Base-by-base conservation (phyloP, 2,888 invertebrate species). In the Lasioglossum villosulum region DNA sequence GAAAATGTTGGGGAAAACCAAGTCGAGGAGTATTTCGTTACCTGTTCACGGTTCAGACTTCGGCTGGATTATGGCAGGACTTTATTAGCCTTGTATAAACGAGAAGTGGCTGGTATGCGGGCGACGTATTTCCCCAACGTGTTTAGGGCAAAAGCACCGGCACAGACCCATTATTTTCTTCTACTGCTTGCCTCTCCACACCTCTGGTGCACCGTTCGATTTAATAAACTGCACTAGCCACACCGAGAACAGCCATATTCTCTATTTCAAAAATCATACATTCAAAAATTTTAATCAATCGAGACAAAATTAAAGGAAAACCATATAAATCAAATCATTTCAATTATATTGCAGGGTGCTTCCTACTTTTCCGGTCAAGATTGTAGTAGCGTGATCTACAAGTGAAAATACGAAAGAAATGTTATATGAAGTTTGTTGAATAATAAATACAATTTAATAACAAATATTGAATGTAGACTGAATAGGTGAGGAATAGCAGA, bases 41-140 rank as follows among this genome's bases (percentile, higher is more conserved):
- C 83, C 83, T 83, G 83, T 30, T 80, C 48, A 42, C 12, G 14
- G 39, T 56, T 14, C n/a, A n/a, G 23, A 39, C 68, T 82, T 66
- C 30, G 37, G 74, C 56, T 79, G 77, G 84, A 84, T 87, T 88
- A 84, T 66, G 37, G 75, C 16, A 66, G 79, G 37, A 87, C 76
- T 93, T 93, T 92, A 92, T 90, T 92, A 87, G 90, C 82, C 83
- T 75, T 85, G 91, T 90, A 27, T 27, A 92, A 91, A 90, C 87
- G 89, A 90, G 52, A 78, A 78, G 75, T 77, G 75, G 75, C 72
- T 48, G 34, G 37, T 73, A 78, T 75, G 63, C 34, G 74, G 75
- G 37, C 70, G 74, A 83, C 80, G 85, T 85, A 85, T 88, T 88
- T 88, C 75, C 88, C 79, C 83, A 75, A 52, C 75, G 80, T 83